phyloP scores from a whole-genome alignment of 2,113 vertebrate species.

The Macroglossus sobrinus region DNA sequence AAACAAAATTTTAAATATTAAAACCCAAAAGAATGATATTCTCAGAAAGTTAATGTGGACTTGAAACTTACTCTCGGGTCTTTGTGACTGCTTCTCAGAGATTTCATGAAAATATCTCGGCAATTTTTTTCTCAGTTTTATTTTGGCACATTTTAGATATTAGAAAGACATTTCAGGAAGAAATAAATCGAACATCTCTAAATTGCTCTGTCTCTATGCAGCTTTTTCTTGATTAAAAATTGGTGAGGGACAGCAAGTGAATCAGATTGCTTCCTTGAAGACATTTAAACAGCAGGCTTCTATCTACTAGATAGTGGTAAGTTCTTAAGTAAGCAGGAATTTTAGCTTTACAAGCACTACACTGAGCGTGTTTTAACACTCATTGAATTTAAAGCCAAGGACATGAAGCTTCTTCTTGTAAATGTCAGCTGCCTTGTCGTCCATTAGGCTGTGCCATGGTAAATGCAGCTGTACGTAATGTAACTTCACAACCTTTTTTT shows the following conservation, averaged over 20 bases:
- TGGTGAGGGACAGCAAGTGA: conserved; percentile 38
- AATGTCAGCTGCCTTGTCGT: conserved; percentile 55
- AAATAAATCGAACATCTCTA: background rate
- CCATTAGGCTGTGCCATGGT: conserved; percentile 11
- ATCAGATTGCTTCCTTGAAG: conserved; percentile 29
- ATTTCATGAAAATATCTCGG: conserved; percentile 25
- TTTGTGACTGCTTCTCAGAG: background rate
- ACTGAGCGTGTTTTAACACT: conserved; percentile 64
- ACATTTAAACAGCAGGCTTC: conserved; percentile 22
- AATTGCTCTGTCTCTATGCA: background rate
- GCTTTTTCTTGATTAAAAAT: conserved; percentile 52
- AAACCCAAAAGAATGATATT: background rate
- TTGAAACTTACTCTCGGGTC: background rate
- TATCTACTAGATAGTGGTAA: conserved; percentile 53
- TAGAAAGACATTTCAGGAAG: background rate
- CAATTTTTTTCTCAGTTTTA: background rate
- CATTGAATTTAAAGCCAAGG: conserved; percentile 57
- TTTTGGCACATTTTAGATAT: background rate
- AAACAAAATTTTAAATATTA: background rate
- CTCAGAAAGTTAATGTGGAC: background rate
- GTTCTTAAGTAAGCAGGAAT: conserved; percentile 67
- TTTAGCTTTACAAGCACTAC: conserved; percentile 40
- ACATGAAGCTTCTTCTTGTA: conserved; percentile 23
- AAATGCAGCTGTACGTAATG: conserved; percentile 50
- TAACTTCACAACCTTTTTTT: conserved; percentile 48